These are phyloP conservation scores for Vireo altiloquus DNA, from an alignment of 2,113 vertebrate genomes.

Conservation along the genomic window DNA sequence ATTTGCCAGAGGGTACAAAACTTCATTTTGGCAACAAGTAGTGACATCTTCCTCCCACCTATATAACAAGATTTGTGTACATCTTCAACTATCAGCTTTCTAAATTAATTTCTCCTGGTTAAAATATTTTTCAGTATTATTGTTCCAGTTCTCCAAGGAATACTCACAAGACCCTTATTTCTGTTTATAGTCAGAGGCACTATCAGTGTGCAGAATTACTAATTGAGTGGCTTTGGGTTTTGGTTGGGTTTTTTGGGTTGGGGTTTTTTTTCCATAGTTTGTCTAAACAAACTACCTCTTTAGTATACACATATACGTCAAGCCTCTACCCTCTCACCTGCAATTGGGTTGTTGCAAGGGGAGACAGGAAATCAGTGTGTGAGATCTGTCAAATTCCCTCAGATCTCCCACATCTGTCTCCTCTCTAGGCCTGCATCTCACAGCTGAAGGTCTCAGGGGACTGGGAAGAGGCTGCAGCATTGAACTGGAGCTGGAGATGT, in stretches of 20 bases:
- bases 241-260: not conserved
- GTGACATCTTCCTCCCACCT: not conserved
- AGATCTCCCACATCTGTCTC: not conserved
- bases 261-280: not conserved
- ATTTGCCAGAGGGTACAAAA: not conserved
- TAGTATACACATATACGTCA: not conserved
- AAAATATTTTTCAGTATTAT: not conserved
- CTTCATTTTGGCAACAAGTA: not conserved
- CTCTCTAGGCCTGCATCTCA: not conserved
- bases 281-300: not conserved
- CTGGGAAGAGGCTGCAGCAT: not conserved
- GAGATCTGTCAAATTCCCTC: not conserved
- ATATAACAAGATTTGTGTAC: not conserved
- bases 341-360: not conserved
- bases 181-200: not conserved
- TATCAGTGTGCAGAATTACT: not conserved
- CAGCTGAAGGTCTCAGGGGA: not conserved
- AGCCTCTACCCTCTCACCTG: not conserved
- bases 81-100: not conserved
- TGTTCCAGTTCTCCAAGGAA: not conserved
- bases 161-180: not conserved
- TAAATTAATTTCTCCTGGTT: not conserved
- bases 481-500: not conserved
- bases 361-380: not conserved
- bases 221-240: not conserved